A percentile compares a stretch with the other conserved stretches of the same genome.
phyloP scores from a whole-genome alignment of 1,140 invertebrate genomes.

The Parasteatoda tepidariorum region DNA sequence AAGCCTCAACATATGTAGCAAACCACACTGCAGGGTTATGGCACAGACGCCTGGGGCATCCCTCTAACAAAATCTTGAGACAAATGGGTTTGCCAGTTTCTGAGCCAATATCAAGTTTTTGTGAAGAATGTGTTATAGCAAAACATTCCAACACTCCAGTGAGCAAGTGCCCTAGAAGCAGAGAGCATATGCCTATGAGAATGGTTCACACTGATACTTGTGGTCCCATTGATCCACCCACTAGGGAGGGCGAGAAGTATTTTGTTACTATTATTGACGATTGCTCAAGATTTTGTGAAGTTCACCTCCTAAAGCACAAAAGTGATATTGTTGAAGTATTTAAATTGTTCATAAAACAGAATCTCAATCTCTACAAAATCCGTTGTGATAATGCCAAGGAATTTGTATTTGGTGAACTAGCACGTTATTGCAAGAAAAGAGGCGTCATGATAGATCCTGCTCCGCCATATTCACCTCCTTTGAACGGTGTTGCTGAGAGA shows the following conservation, averaged over 20 bases:
- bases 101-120: slow-evolving; percentile 4
- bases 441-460: slow-evolving; percentile 3
- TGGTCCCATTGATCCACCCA: neutral
- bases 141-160: neutral
- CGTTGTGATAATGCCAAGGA: slow-evolving; percentile 18
- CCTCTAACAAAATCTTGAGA: neutral
- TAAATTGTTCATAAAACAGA: neutral
- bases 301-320: slow-evolving; percentile 52
- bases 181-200: neutral
- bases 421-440: neutral
- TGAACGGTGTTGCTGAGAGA: slow-evolving; percentile 57
- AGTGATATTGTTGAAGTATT: neutral
- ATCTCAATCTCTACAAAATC: slow-evolving; percentile 3
- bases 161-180: neutral
- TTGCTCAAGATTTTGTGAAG: slow-evolving; percentile 25
- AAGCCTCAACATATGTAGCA: neutral
- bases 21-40: neutral
- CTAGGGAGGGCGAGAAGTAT: slow-evolving; percentile 22
- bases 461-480: slow-evolving; percentile 45
- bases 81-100: slow-evolving; percentile 5
- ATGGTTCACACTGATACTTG: slow-evolving; percentile 18
- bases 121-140: slow-evolving; percentile 10
- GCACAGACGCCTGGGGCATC: slow-evolving; percentile 4
- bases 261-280: slow-evolving; percentile 62
- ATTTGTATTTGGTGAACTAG: slow-evolving; percentile 14